These are phyloP conservation scores for Corvus cornix DNA, from an alignment of 2,113 vertebrate genomes.

Conservation along the genomic window DNA sequence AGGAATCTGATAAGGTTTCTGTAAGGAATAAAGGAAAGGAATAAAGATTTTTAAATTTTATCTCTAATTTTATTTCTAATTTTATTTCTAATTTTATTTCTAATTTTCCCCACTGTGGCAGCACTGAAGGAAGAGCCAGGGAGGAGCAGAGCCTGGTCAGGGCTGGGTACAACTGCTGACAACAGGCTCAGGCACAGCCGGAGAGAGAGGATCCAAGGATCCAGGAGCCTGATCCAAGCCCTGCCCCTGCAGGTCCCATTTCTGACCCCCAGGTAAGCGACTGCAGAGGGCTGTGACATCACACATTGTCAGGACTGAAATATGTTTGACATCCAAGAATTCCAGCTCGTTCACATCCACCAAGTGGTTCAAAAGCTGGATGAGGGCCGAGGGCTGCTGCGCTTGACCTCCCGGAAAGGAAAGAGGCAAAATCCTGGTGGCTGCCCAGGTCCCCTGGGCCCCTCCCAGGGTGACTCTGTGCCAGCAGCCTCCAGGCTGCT, in stretches of 20 bases:
- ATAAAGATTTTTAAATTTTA: background rate
- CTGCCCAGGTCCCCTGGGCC: background rate
- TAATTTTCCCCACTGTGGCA: background rate
- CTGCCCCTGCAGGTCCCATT: accelerated
- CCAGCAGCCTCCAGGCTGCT: background rate
- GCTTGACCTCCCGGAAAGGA: background rate
- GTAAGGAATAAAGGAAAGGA: background rate
- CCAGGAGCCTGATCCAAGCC: background rate
- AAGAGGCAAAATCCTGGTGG: background rate
- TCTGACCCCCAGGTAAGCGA: accelerated
- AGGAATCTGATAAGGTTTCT: background rate
- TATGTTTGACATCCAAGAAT: background rate
- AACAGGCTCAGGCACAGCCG: accelerated
- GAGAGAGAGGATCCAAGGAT: background rate
- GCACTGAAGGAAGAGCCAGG: background rate
- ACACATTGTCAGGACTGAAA: background rate
- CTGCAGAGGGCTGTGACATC: background rate
- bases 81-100: background rate
- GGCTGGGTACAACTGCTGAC: background rate
- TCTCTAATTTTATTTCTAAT: background rate
- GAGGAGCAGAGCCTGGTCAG: background rate
- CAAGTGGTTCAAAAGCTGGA: background rate
- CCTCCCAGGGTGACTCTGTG: background rate
- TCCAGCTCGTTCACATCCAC: background rate
- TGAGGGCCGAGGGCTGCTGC: background rate